Evolutionary conservation across 2,888 invertebrate genomes (phyloP).

Genomic region (Callyntrura guangdongensis): DNA sequence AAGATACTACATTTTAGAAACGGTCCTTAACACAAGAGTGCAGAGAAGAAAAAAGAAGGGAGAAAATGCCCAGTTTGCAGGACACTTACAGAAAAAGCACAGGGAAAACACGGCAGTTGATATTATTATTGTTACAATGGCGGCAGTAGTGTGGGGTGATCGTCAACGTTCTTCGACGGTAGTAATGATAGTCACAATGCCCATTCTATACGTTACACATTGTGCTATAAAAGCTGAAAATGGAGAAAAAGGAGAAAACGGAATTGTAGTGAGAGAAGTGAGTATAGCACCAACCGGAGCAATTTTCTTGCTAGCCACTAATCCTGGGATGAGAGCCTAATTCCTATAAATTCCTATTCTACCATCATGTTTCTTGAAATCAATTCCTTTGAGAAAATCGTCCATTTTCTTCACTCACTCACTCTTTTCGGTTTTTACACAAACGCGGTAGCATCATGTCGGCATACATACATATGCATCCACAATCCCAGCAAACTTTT

Average conservation of each 20-base stretch:
- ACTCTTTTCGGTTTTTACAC: no score
- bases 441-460: no score
- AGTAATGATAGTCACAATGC: slow-evolving; percentile 43
- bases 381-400: slow-evolving; percentile 77
- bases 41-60: slow-evolving; percentile 24
- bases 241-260: not conserved
- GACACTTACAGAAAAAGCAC: slow-evolving; percentile 54
- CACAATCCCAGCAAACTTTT: no score
- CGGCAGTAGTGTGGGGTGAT: slow-evolving; percentile 3
- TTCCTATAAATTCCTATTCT: slow-evolving; percentile 79
- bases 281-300: slow-evolving; percentile 75
- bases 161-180: slow-evolving; percentile 34
- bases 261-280: slow-evolving; percentile 18
- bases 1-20: no score
- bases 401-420: slow-evolving; percentile 68
- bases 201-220: slow-evolving; percentile 6
- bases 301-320: slow-evolving; percentile 77
- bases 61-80: slow-evolving; percentile 37
- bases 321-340: slow-evolving; percentile 79
- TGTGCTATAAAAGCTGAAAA: slow-evolving; percentile 43
- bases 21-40: not conserved
- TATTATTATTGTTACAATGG: slow-evolving; percentile 56
- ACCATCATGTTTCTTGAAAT: slow-evolving; percentile 77
- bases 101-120: slow-evolving; percentile 53
- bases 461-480: slow-evolving; percentile 13